A percentile compares a stretch with the other conserved stretches of the same genome.
These are phyloP conservation scores for Panthera tigris DNA, from an alignment of 2,113 vertebrate species.

Conservation along the genomic window DNA sequence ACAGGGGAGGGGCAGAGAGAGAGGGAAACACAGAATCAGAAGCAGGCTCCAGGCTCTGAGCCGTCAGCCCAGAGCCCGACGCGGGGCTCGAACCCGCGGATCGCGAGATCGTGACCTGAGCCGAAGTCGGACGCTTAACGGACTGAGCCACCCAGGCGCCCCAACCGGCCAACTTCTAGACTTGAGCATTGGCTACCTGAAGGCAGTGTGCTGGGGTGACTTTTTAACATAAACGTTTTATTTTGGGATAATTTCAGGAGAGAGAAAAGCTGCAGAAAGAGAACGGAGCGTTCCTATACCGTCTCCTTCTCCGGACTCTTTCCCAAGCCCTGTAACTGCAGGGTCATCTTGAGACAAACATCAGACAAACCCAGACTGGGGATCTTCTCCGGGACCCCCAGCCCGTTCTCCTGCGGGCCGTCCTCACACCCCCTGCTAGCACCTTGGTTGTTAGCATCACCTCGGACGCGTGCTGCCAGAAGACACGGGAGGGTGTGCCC, in stretches of 20 bases:
- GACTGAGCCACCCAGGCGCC: no score
- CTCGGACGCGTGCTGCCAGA: accelerated
- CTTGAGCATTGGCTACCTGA: accelerated
- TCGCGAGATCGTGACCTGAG: no score
- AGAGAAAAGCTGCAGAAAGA: not conserved
- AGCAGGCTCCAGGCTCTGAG: no score
- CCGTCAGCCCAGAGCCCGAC: no score
- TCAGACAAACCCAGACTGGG: accelerated
- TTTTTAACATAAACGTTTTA: accelerated
- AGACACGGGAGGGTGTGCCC: accelerated
- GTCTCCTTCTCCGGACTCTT: accelerated
- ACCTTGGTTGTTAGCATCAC: no score
- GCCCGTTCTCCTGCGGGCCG: accelerated
- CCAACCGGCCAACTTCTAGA: accelerated
- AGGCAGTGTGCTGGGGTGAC: not conserved
- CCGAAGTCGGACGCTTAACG: no score
- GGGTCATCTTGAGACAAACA: not conserved
- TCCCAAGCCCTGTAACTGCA: accelerated
- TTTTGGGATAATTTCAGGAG: not conserved
- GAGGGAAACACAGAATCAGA: no score
- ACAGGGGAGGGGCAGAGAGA: no score
- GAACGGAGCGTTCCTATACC: accelerated
- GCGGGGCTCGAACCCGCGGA: no score
- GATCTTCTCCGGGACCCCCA: not conserved
- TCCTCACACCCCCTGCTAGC: accelerated